A percentile compares a stretch with the other conserved stretches of the same genome.
Conservation (phyloP, 2,888 invertebrate species). For the Pocota personata region DNA sequence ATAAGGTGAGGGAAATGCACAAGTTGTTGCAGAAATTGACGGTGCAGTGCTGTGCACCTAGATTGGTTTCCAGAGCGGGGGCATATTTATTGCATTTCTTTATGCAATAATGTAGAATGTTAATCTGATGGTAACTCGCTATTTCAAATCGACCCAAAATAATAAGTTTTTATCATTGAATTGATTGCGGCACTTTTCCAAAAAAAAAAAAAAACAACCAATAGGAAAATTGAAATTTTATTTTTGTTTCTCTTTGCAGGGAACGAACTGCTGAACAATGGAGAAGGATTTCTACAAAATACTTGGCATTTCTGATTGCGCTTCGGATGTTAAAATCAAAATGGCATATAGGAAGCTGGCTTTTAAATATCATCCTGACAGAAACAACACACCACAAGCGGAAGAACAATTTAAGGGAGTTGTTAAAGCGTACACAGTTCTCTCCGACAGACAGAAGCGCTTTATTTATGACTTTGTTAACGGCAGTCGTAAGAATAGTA, state of each 20-base stretch:
- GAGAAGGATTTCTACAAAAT: constrained; percentile 99
- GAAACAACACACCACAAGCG: constrained; percentile 96
- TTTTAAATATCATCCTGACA: constrained; percentile 99
- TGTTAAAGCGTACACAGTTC: constrained; percentile 98
- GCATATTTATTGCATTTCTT: too few species aligned
- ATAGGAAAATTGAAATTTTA: constrained; percentile 24
- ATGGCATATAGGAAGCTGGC: constrained; percentile 98
- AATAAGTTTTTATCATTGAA: too few species aligned
- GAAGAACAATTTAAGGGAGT: constrained; percentile 98
- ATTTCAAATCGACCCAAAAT: too few species aligned
- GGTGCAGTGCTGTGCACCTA: too few species aligned
- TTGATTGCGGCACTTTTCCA: too few species aligned
- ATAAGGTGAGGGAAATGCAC: too few species aligned
- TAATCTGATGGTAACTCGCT: too few species aligned
- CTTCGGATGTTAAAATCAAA: constrained; percentile 98
- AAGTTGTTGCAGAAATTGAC: too few species aligned
- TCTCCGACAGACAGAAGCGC: constrained; percentile 97
- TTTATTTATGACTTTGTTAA: constrained; percentile 99
- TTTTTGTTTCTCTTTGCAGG: constrained; percentile 79
- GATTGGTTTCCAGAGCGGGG: too few species aligned
- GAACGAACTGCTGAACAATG: constrained; percentile 87
- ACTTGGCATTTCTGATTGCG: constrained; percentile 92
- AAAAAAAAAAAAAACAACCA: constrained; percentile 7
- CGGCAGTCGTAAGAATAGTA: too few species aligned
- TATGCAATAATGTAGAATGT: too few species aligned